Evolutionary conservation across 2,888 invertebrate species (phyloP).

Genomic region (Dryadula phaetusa): DNA sequence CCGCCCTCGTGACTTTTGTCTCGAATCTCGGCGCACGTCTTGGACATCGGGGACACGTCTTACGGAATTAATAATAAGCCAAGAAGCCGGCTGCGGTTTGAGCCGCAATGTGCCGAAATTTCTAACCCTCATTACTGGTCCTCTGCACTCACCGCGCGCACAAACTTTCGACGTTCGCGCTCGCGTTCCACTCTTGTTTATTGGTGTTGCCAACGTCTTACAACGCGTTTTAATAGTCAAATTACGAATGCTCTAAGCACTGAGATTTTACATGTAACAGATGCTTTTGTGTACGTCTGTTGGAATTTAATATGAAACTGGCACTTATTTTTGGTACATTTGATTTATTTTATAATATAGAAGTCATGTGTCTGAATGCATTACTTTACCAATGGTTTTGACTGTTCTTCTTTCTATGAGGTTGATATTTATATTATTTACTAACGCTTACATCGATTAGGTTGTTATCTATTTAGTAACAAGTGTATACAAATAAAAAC

Average conservation of each 20-base stretch:
- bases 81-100: slow-evolving; percentile 81
- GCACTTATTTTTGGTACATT: not conserved
- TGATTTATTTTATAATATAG: not conserved
- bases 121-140: slow-evolving; percentile 82
- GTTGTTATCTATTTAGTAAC: not conserved
- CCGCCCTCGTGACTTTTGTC: slow-evolving; percentile 82
- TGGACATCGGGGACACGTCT: slow-evolving; percentile 85
- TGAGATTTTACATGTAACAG: slow-evolving; percentile 48
- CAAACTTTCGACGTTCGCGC: slow-evolving; percentile 77
- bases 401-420: not conserved
- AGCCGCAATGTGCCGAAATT: slow-evolving; percentile 82
- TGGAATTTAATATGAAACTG: not conserved
- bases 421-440: not conserved
- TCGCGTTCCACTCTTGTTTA: slow-evolving; percentile 78
- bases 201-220: slow-evolving; percentile 78
- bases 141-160: slow-evolving; percentile 80
- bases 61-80: slow-evolving; percentile 85
- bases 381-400: too few species aligned
- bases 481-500: too few species aligned
- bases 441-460: not conserved
- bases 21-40: slow-evolving; percentile 84
- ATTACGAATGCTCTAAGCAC: slow-evolving; percentile 75
- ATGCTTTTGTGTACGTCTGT: slow-evolving; percentile 7
- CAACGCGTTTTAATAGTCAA: slow-evolving; percentile 76
- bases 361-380: not conserved